Conservation (phyloP, 2,113 vertebrate species). For the cat (Felis catus) region F.catus_Fca126_mat1.0 CM031419.1:21201501-21202000, state of each 20-base stretch:
- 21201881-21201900: conserved; percentile 23
- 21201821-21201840: conserved; percentile 18
- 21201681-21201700: not conserved
- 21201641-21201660: not conserved
- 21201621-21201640: not conserved
- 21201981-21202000: conserved; percentile 1
- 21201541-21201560: not conserved
- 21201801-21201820: conserved; percentile 35
- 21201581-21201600: not conserved
- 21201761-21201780: not conserved
- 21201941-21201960: not conserved
- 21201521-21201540: conserved; percentile 57
- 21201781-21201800: not conserved
- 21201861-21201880: not conserved
- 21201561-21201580: conserved; percentile 8
- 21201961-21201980: not conserved
- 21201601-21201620: conserved; percentile 37
- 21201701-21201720: not conserved
- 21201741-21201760: not conserved
- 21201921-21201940: conserved; percentile 34
- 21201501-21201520: not conserved
- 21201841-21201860: conserved; percentile 8
- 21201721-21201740: not conserved
- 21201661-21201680: conserved; percentile 9
- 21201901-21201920: conserved; percentile 17